Conservation (phyloP, 37 sponge, comb jelly and placozoan genomes). For the Chondrosia reniformis region DNA sequence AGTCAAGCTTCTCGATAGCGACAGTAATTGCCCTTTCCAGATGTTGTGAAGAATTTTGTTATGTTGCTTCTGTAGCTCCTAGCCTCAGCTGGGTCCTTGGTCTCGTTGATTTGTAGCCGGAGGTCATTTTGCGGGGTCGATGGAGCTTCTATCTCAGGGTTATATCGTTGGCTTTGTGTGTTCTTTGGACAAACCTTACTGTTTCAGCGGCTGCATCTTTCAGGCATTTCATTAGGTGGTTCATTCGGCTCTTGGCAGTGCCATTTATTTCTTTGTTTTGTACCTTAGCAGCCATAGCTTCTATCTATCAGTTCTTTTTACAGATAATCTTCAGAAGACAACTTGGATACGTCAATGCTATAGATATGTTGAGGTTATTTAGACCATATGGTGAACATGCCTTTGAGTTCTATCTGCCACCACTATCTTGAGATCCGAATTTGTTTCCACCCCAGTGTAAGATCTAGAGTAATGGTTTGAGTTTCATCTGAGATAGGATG, state of each 20-base stretch:
- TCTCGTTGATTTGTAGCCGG: background rate
- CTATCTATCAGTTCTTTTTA: background rate
- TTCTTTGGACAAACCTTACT: background rate
- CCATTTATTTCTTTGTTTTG: background rate
- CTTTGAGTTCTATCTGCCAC: constrained; percentile 1
- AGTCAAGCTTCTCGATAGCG: background rate
- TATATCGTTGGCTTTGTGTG: background rate
- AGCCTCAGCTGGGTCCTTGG: background rate
- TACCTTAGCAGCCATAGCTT: background rate
- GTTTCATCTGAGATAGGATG: background rate
- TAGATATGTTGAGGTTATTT: background rate
- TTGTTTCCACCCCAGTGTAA: background rate
- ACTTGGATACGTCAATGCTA: background rate
- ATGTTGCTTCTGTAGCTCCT: background rate
- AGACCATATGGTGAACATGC: constrained; percentile 1
- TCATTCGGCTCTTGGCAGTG: background rate
- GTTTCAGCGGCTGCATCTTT: background rate
- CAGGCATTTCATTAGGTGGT: background rate
- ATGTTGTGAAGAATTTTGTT: background rate
- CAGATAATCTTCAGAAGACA: background rate
- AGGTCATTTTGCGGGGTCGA: background rate
- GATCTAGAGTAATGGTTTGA: background rate
- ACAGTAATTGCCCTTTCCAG: background rate
- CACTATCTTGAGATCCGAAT: background rate
- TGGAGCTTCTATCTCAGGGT: background rate